Percentiles rank a stretch among this genome's conserved stretches.
Evolutionary conservation across 23 tunicate species (phyloP).

Genomic region (Trididemnum clinides): DNA sequence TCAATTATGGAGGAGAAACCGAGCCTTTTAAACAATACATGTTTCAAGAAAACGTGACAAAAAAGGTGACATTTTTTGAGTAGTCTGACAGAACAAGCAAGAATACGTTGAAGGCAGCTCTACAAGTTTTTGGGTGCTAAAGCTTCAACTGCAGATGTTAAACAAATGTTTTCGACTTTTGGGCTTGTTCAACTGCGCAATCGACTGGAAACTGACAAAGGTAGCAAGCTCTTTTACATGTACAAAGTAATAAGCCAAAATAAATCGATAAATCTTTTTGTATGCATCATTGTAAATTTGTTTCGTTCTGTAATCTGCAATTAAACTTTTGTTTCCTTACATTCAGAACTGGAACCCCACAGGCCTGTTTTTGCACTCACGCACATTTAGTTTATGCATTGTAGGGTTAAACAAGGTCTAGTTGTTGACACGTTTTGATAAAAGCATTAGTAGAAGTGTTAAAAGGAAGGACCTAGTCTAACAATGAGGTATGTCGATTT

Average conservation of each 20-base stretch:
- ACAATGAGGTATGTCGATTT: too few relatives aligned
- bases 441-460: too few relatives aligned
- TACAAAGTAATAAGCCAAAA: not conserved
- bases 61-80: not conserved
- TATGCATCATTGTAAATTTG: too few relatives aligned
- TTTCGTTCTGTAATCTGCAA: too few relatives aligned
- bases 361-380: too few relatives aligned
- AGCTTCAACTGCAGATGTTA: not conserved
- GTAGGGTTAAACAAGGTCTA: too few relatives aligned
- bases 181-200: not conserved
- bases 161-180: not conserved
- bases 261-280: too few relatives aligned
- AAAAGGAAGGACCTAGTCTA: too few relatives aligned
- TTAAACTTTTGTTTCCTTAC: too few relatives aligned
- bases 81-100: not conserved
- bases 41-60: not conserved
- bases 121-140: not conserved
- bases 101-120: not conserved
- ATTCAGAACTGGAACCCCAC: too few relatives aligned
- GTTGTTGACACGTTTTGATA: too few relatives aligned
- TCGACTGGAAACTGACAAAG: not conserved
- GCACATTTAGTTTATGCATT: too few relatives aligned
- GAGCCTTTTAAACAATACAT: conserved; percentile 5
- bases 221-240: not conserved
- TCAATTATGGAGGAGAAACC: not conserved